phyloP scores from a whole-genome alignment of 2,113 vertebrate genomes.

The Colaptes auratus region DNA sequence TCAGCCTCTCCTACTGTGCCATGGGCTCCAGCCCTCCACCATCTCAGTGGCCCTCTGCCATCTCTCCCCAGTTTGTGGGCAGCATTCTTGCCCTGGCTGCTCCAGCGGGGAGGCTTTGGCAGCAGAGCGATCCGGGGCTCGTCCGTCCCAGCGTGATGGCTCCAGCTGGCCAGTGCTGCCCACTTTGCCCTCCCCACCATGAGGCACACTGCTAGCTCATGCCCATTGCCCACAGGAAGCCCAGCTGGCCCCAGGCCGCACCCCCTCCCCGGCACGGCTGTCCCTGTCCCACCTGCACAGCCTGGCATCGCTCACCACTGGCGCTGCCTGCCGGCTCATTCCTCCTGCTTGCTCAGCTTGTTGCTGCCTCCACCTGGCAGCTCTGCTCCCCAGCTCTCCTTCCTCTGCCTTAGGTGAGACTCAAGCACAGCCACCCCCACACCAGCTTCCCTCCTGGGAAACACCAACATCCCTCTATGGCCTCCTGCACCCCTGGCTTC shows the following conservation, averaged over 20 bases:
- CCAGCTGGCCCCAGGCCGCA: background rate
- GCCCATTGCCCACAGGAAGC: background rate
- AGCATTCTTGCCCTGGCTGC: background rate
- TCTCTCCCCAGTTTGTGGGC: background rate
- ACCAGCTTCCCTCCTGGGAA: background rate
- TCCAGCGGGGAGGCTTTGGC: background rate
- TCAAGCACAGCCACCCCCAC: background rate
- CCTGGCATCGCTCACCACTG: fast-evolving
- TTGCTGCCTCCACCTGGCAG: fast-evolving
- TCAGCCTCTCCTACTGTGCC: background rate
- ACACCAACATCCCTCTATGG: background rate
- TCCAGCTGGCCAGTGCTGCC: background rate
- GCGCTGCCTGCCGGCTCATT: background rate
- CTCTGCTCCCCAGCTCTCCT: background rate
- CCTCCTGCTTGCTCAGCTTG: background rate
- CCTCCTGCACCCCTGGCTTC: background rate
- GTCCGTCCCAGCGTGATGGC: background rate
- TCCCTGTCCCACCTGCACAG: background rate
- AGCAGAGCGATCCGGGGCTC: background rate
- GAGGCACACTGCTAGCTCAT: background rate
- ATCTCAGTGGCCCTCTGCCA: background rate
- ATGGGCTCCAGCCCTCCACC: background rate
- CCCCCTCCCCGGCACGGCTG: fast-evolving
- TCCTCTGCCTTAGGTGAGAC: background rate
- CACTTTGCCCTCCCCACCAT: background rate